phyloP scores from a whole-genome alignment of 2,797 vertebrate species.

The Pseudochirops cupreus region DNA sequence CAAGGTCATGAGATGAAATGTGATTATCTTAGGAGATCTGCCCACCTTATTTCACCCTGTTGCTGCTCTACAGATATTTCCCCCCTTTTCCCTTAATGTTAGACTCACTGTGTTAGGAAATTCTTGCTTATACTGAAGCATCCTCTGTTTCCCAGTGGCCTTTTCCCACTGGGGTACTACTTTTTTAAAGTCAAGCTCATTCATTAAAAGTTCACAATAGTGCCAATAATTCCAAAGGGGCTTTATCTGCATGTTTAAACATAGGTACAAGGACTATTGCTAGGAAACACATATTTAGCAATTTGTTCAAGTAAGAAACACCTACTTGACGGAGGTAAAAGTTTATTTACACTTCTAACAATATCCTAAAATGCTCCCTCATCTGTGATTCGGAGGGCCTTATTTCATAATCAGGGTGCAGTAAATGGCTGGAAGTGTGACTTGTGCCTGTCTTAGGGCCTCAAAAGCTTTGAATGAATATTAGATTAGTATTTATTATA shows the following conservation, averaged over 20 bases:
- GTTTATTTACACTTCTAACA: neutral
- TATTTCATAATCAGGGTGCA: neutral
- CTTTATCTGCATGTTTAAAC: neutral
- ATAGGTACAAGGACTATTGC: neutral
- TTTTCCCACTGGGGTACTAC: neutral
- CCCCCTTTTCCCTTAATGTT: neutral
- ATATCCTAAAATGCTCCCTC: neutral
- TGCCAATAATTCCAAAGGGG: neutral
- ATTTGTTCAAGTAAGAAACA: neutral
- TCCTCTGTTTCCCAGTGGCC: neutral
- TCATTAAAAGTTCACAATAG: neutral
- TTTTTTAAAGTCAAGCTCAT: neutral
- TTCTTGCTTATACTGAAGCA: neutral
- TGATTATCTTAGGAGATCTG: neutral
- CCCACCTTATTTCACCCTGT: neutral
- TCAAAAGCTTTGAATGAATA: neutral
- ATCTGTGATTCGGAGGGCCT: neutral
- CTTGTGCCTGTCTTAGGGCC: neutral
- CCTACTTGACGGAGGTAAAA: neutral
- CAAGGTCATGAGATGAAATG: neutral
- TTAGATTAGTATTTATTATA: neutral
- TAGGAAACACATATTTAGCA: neutral
- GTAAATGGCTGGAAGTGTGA: neutral
- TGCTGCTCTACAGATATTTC: neutral
- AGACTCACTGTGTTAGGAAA: neutral